A percentile compares a stretch with the other conserved stretches of the same genome.
phyloP scores from a whole-genome alignment of 2,888 invertebrate genomes.

The Sminthurinus aureus region DNA sequence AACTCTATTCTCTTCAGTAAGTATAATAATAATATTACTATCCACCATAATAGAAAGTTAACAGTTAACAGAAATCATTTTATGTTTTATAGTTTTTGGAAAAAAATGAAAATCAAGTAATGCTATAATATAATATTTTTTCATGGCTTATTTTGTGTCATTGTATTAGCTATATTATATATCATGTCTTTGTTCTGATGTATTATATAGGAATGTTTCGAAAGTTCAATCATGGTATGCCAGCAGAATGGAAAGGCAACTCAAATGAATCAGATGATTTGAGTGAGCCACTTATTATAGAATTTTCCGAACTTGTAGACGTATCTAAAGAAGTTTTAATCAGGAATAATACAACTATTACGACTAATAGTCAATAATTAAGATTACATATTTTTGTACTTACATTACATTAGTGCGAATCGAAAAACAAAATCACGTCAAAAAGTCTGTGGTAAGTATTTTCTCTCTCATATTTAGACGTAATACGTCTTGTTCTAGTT shows the following conservation, averaged over 20 bases:
- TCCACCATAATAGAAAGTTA: not conserved
- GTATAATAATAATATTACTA: not conserved
- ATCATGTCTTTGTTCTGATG: not conserved
- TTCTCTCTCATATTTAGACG: too few species aligned
- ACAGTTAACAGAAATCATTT: not conserved
- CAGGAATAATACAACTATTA: too few species aligned
- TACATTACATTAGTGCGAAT: too few species aligned
- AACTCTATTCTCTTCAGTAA: constrained; percentile 6
- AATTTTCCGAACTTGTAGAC: constrained; percentile 18
- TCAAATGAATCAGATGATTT: not conserved
- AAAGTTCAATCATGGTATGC: constrained; percentile 2
- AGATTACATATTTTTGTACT: too few species aligned
- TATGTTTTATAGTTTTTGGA: too few species aligned
- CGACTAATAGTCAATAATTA: too few species aligned
- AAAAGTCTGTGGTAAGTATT: too few species aligned
- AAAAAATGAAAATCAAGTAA: too few species aligned
- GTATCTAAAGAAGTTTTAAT: not conserved
- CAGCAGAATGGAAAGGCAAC: not conserved
- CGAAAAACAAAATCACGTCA: too few species aligned
- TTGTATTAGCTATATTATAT: not conserved
- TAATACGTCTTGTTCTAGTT: too few species aligned
- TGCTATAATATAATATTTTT: too few species aligned
- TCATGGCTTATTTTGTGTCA: not conserved
- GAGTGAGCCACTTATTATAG: constrained; percentile 24
- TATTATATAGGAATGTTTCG: not conserved